Evolutionary conservation across 2,888 invertebrate species (phyloP), one percentile per base, ranked within the genome.

Genomic region (Anagyrus pseudococci): DNA sequence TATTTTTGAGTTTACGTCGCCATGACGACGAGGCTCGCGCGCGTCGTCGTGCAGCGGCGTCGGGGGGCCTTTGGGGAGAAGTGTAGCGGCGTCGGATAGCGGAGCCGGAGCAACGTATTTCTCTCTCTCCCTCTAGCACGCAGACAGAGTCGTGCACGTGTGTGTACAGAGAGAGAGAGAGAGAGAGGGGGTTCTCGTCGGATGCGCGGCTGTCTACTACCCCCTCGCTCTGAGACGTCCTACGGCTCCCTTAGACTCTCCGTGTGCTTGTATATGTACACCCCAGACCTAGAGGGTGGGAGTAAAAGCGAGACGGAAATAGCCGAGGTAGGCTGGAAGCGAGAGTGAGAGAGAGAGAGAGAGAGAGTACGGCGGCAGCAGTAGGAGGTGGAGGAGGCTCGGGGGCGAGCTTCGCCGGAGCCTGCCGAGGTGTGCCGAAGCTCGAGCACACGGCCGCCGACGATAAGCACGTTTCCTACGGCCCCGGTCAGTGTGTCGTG

Each of bases 381-480:
- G n/a, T n/a, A n/a, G n/a, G n/a, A n/a, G n/a, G 69, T 69, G 73
- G 70, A 72, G 68, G 72, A 68, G 63, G 65, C 60, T 67, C 56
- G n/a, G 22, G 49, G 66, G 61, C 70, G 67, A 68, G 20, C 58
- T 48, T 44, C 67, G 66, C 40, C 71, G 71, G 67, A 69, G 57
- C 57, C 63, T 53, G 58, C 72, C 74, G 74, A 74, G 54, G 46
- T 37, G 29, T 47, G 62, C 64, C 73, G 73, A 72, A 64, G 67
- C 68, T 72, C 72, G 72, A 70, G 10, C 10, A 71, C 71, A 73
- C 72, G 74, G 73, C 74, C 37, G 58, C 71, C 74, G 73, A 72
- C 70, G 75, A 75, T 73, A 76, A 75, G 72, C 76, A 75, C 75
- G 76, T 75, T 76, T 64, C 75, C 72, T 71, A 73, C 75, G n/a